A percentile compares a stretch with the other conserved stretches of the same genome.
Conservation (phyloP, 2,113 vertebrate genomes). For the Ammodytes marinus region DNA sequence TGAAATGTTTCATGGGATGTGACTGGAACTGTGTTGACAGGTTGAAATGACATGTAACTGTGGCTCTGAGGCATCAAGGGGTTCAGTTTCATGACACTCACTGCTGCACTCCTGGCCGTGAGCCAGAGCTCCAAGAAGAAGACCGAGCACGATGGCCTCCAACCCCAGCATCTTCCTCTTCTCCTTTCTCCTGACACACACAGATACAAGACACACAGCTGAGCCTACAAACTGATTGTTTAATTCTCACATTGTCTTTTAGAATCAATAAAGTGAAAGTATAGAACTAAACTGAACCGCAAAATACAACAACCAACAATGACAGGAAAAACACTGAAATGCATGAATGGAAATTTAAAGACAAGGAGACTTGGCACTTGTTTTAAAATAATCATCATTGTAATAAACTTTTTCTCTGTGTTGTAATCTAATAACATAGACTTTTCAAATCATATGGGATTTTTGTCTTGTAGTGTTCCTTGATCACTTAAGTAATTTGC, state of each 20-base stretch:
- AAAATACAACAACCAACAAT: background rate
- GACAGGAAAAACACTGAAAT: background rate
- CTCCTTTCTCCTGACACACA: slow-evolving; percentile 58
- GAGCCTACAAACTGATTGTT: background rate
- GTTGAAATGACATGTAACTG: background rate
- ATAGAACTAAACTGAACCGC: background rate
- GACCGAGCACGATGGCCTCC: slow-evolving; percentile 60
- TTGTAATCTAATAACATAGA: background rate
- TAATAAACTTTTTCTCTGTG: background rate
- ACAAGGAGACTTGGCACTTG: background rate
- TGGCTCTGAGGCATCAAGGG: background rate
- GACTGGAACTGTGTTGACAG: background rate
- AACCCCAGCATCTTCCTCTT: slow-evolving; percentile 76
- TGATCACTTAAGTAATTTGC: background rate
- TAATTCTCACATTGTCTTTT: background rate
- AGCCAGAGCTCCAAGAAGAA: slow-evolving; percentile 71
- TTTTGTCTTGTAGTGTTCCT: background rate
- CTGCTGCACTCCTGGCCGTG: slow-evolving; percentile 67
- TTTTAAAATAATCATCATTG: background rate
- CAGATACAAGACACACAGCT: slow-evolving; percentile 4
- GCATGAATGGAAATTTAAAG: background rate
- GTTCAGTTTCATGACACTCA: slow-evolving; percentile 63
- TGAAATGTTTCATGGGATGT: background rate
- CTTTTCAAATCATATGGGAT: background rate
- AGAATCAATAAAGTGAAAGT: background rate